These are phyloP conservation scores for Grantiella picta DNA, from an alignment of 2,113 vertebrate genomes.

Conservation along the genomic window DNA sequence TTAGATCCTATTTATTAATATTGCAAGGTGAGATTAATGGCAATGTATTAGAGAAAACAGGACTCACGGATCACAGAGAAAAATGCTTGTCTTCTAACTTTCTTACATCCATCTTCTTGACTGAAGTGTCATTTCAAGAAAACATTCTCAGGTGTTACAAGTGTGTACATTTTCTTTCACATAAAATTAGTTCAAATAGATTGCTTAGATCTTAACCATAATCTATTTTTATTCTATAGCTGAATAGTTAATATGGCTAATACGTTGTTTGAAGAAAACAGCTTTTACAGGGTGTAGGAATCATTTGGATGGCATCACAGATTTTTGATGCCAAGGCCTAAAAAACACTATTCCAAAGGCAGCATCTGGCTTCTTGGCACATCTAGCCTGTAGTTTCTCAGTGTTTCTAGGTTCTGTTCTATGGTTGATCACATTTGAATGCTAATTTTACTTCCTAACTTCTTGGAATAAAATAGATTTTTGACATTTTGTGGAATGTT, in stretches of 20 bases:
- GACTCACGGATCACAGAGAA: neutral
- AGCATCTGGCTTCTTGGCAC: constrained; percentile 75
- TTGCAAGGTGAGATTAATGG: neutral
- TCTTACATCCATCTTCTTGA: neutral
- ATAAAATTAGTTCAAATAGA: neutral
- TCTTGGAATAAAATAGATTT: constrained; percentile 40
- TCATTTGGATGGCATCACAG: constrained; percentile 53
- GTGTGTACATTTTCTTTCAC: neutral
- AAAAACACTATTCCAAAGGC: constrained; percentile 65
- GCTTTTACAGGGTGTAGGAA: constrained; percentile 26
- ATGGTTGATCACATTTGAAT: constrained; percentile 43
- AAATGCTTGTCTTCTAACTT: neutral
- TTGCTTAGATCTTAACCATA: neutral
- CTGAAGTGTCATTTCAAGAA: neutral
- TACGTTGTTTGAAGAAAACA: constrained; percentile 45
- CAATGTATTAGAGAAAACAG: neutral
- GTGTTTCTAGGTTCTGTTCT: constrained; percentile 33
- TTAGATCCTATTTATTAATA: neutral
- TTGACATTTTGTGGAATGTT: neutral
- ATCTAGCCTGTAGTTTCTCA: constrained; percentile 46
- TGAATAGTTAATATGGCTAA: neutral
- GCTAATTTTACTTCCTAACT: constrained; percentile 33
- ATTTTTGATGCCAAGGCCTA: constrained; percentile 50
- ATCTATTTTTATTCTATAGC: neutral
- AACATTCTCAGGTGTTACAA: neutral